Percentiles rank a stretch among this genome's conserved stretches.
phyloP scores from a whole-genome alignment of 2,797 vertebrate species.

The Ctenochaetus hawaiiensis region DNA sequence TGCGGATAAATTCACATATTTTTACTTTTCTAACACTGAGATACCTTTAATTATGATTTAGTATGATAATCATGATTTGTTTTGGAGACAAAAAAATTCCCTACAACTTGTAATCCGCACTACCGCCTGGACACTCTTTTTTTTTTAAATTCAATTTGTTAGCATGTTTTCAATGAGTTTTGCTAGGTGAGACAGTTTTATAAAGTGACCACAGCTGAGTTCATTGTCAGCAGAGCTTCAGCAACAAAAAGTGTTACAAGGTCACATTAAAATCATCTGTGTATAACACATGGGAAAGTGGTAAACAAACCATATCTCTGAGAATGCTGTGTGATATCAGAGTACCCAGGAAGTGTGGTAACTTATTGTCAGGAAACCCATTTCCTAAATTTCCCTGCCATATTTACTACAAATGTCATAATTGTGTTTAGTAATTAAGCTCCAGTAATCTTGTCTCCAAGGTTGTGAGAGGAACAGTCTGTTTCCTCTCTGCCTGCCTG shows the following conservation, averaged over 20 bases:
- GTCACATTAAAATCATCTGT: not conserved
- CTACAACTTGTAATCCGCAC: too few species aligned
- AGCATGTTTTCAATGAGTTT: not conserved
- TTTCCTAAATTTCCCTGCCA: not conserved
- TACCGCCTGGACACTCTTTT: too few species aligned
- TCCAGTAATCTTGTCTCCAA: conserved; percentile 24
- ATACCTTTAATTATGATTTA: too few species aligned
- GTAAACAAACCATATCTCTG: not conserved
- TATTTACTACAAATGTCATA: conserved; percentile 11
- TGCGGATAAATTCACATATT: not conserved
- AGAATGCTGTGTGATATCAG: not conserved
- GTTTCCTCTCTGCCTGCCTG: not conserved
- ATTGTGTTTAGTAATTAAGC: conserved; percentile 7
- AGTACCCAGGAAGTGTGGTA: not conserved
- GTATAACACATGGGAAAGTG: not conserved
- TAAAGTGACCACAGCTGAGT: not conserved
- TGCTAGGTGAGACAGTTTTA: not conserved
- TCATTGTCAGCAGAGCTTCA: not conserved
- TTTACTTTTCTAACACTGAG: not conserved
- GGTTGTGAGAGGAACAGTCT: not conserved
- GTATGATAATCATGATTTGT: too few species aligned
- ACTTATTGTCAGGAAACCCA: conserved; percentile 7
- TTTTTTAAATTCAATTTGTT: too few species aligned
- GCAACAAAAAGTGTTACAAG: not conserved
- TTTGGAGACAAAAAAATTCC: too few species aligned